These are phyloP conservation scores for Rhinella marina DNA, from an alignment of 2,797 vertebrate species.

Conservation along the genomic window DNA sequence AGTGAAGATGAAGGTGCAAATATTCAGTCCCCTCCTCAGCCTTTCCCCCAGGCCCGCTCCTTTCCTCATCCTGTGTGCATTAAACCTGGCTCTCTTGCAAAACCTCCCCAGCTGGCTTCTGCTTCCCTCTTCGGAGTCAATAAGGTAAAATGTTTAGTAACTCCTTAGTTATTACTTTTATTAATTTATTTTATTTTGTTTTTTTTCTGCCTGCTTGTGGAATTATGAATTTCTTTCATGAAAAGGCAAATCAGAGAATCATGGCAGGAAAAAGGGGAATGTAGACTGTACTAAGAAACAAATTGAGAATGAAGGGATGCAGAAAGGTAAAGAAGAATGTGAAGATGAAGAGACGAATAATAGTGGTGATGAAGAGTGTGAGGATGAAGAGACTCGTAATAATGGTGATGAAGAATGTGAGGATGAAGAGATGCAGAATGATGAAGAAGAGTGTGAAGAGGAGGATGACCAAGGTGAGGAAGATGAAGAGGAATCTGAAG, in stretches of 20 bases:
- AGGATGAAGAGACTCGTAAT: neutral
- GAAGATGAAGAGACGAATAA: neutral
- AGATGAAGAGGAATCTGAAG: slow-evolving; percentile 47
- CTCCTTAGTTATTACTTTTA: slow-evolving; percentile 43
- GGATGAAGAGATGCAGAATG: slow-evolving; percentile 16
- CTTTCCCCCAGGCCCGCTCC: slow-evolving; percentile 66
- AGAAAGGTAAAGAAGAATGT: neutral
- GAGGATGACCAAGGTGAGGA: neutral
- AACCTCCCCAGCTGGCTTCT: slow-evolving; percentile 71
- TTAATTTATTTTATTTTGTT: slow-evolving; percentile 54
- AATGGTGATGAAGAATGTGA: slow-evolving; percentile 38
- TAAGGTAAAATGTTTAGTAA: slow-evolving; percentile 73
- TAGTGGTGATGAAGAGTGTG: slow-evolving; percentile 3
- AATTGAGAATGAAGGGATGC: neutral
- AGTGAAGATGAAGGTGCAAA: slow-evolving; percentile 72
- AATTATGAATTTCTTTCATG: neutral
- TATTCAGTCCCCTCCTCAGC: slow-evolving; percentile 66
- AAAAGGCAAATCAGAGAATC: slow-evolving; percentile 57
- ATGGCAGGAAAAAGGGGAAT: neutral
- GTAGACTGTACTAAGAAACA: neutral
- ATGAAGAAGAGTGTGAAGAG: neutral
- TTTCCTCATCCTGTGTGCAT: slow-evolving; percentile 68
- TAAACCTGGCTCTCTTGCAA: slow-evolving; percentile 70
- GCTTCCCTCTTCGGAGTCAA: slow-evolving; percentile 67
- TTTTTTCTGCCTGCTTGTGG: slow-evolving; percentile 50